A percentile compares a stretch with the other conserved stretches of the same genome.
phyloP scores from a whole-genome alignment of 2,888 invertebrate species.

The Melanostoma mellinum region DNA sequence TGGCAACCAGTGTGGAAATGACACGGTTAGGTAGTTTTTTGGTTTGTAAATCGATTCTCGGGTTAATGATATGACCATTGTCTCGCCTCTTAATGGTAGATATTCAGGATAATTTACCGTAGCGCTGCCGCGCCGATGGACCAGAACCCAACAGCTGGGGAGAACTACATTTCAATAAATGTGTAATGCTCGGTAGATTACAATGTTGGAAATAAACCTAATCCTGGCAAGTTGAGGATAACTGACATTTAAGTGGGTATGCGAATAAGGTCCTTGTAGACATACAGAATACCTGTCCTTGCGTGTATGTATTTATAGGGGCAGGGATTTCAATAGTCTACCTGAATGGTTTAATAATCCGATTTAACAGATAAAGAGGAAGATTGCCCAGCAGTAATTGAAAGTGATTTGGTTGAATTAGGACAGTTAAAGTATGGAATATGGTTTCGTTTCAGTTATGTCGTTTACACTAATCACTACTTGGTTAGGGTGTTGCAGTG shows the following conservation, averaged over 20 bases:
- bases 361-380: constrained; percentile 37
- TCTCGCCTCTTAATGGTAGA: constrained; percentile 67
- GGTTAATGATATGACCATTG: constrained; percentile 72
- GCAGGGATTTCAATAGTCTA: constrained; percentile 19
- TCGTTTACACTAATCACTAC: no score
- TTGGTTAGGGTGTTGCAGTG: no score
- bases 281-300: not conserved
- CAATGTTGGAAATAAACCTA: constrained; percentile 47
- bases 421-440: constrained; percentile 16
- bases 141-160: constrained; percentile 31
- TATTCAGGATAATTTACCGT: constrained; percentile 61
- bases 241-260: constrained; percentile 31
- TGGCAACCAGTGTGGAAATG: constrained; percentile 69
- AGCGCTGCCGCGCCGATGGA: constrained; percentile 25
- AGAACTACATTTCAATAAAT: constrained; percentile 53
- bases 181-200: constrained; percentile 63
- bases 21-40: constrained; percentile 69
- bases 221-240: constrained; percentile 50
- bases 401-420: constrained; percentile 39
- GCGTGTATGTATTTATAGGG: constrained; percentile 10
- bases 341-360: constrained; percentile 62
- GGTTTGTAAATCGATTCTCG: constrained; percentile 69
- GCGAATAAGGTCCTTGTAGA: constrained; percentile 3
- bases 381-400: constrained; percentile 46
- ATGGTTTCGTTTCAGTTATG: not conserved